These are phyloP conservation scores for Calephelis nemesis DNA, from an alignment of 1,140 invertebrate genomes.

Conservation along the genomic window DNA sequence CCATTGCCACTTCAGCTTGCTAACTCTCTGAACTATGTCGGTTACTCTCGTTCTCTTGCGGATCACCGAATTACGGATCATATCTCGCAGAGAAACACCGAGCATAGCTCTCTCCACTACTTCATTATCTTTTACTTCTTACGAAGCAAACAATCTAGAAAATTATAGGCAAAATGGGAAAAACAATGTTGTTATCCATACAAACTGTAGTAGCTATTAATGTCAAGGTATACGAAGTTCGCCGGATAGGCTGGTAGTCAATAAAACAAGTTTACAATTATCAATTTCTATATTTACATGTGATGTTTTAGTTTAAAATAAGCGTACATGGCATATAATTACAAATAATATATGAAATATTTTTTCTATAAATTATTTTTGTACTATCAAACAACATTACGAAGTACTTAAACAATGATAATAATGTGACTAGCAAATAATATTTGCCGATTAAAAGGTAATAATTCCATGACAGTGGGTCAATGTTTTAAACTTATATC, in stretches of 20 bases:
- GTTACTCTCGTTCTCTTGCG: no score
- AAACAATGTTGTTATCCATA: not conserved
- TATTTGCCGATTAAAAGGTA: constrained; percentile 69
- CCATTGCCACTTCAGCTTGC: no score
- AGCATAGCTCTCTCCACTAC: no score
- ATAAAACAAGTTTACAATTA: constrained; percentile 62
- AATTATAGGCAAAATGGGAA: no score
- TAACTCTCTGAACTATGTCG: no score
- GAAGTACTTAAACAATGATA: constrained; percentile 73
- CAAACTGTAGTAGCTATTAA: no score
- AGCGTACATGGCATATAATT: constrained; percentile 79
- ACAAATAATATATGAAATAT: constrained; percentile 74
- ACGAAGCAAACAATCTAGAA: no score
- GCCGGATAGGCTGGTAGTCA: constrained; percentile 16
- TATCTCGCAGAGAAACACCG: no score
- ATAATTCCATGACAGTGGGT: constrained; percentile 72
- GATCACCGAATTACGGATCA: no score
- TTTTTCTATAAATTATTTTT: constrained; percentile 76
- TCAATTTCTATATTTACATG: constrained; percentile 78
- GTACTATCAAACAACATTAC: constrained; percentile 78
- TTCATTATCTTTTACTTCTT: no score
- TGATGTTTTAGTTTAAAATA: constrained; percentile 78
- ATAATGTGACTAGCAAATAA: constrained; percentile 77
- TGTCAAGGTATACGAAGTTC: no score
- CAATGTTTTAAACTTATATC: constrained; percentile 54